phyloP scores from a whole-genome alignment of 1,140 invertebrate species.

The Gonioctena quinquepunctata region DNA sequence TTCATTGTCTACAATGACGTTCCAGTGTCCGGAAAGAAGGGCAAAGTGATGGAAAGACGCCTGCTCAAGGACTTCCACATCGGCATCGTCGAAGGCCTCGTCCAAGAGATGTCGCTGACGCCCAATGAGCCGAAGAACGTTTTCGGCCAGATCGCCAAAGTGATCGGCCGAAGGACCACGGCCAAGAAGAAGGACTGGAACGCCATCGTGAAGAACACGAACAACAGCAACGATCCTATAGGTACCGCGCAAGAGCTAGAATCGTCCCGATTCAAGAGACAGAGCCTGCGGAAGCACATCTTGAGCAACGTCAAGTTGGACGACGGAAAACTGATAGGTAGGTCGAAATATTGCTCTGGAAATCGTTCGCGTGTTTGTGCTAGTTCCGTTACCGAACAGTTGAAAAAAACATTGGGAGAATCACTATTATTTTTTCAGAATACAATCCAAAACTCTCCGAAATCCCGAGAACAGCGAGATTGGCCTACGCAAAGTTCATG shows the following conservation, averaged over 20 bases:
- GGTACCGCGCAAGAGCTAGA: conserved; percentile 71
- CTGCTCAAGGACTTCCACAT: conserved; percentile 87
- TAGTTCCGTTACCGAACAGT: too few species aligned
- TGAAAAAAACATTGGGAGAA: neutral
- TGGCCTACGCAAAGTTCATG: conserved; percentile 87
- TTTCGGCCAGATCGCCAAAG: conserved; percentile 76
- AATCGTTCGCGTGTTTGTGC: too few species aligned
- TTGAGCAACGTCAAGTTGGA: conserved; percentile 60
- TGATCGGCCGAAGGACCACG: conserved; percentile 69
- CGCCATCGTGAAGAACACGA: conserved; percentile 73
- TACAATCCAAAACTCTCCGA: conserved; percentile 79
- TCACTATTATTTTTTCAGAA: conserved; percentile 56
- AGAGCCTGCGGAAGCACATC: conserved; percentile 64
- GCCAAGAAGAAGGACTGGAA: conserved; percentile 83
- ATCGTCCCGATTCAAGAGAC: conserved; percentile 62
- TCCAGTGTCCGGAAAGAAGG: conserved; percentile 60
- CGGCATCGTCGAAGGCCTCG: conserved; percentile 63
- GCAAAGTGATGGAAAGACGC: conserved; percentile 79
- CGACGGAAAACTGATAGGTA: conserved; percentile 69
- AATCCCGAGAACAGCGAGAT: conserved; percentile 72
- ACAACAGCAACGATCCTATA: conserved; percentile 72
- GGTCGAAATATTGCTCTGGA: too few species aligned
- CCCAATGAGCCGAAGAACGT: conserved; percentile 67
- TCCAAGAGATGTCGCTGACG: conserved; percentile 63
- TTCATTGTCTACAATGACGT: too few species aligned